phyloP scores from a whole-genome alignment of 2,888 invertebrate genomes.

The Ashinkailepas kermadecensis region DNA sequence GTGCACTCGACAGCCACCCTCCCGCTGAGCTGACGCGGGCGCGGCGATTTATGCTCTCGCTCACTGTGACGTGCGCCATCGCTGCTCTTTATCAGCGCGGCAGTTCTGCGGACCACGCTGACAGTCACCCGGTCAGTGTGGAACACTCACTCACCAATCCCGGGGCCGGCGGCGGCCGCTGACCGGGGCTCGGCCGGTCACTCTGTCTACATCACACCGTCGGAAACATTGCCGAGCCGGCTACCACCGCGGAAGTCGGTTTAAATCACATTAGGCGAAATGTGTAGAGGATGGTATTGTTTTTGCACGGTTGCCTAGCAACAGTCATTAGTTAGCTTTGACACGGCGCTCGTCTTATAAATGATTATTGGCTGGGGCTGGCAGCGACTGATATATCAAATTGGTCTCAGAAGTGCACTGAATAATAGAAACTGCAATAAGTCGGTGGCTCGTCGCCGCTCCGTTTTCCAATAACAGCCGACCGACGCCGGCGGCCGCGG shows the following conservation, averaged over 20 bases:
- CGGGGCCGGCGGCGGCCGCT: neutral
- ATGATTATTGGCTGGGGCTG: conserved; percentile 4
- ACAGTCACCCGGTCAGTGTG: no score
- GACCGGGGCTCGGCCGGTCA: neutral
- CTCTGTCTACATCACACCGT: neutral
- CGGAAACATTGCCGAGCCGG: neutral
- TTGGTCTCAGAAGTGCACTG: neutral
- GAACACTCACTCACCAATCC: neutral
- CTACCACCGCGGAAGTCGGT: neutral
- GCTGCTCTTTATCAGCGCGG: no score
- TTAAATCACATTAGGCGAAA: neutral
- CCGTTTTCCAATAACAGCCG: neutral
- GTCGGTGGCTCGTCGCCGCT: neutral
- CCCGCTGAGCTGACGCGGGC: no score
- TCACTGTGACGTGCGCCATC: no score
- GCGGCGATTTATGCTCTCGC: no score
- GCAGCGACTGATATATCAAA: conserved; percentile 7
- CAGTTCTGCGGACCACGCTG: no score
- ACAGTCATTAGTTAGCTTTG: neutral
- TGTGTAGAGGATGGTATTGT: conserved; percentile 5
- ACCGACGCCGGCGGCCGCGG: neutral
- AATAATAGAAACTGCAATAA: conserved; percentile 15
- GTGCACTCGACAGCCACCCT: no score
- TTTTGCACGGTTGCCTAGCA: conserved; percentile 3
- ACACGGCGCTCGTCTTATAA: neutral